Base-by-base conservation (phyloP, 2,888 invertebrate species). In the Habrosyne pyritoides region DNA sequence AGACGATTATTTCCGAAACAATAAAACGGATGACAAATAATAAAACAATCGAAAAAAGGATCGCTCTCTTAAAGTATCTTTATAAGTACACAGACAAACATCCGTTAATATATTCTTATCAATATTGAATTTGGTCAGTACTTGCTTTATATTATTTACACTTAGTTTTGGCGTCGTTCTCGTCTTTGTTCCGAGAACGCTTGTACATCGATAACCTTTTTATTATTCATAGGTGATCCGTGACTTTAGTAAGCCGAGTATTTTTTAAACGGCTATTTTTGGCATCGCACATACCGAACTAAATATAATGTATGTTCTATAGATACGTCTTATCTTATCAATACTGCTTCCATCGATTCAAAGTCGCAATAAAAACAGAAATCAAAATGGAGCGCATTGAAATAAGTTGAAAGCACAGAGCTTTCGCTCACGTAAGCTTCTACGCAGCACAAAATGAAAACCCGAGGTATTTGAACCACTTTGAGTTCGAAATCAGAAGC, bases 351-450 rank as follows among this genome's bases (percentile, higher is more conserved):
- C 42, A 42, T 67, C 59, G 62, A 61, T 64, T 67, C 63, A 64
- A 63, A 69, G 49, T 14, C 33, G 33, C 33, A 33, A 64, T 62
- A 53, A 64, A 64, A 69, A 63, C 67, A 69, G 66, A 71, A 74
- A 63, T 63, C 36, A 61, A 59, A 57, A 57, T 48, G 52, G 54
- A 53, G 54, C 52, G 57, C 66, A 62, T 65, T 63, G 63, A 68
- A 73, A 67, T 66, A 60, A 60, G 56, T 60, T 63, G 55, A 57
- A 61, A 69, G 64, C 67, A 65, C 68, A 58, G 62, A 18, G 42
- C 63, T 67, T 66, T 69, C 67, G 67, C 70, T 75, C 75, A 70
- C 71, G 67, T 71, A 63, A 66, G 67, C 65, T 72, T 71, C 64
- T 60, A 66, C 55, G 54, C 63, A 66, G 69, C 54, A 63, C 59